Percentiles rank a stretch among this genome's conserved stretches.
Conservation (phyloP, 2,797 vertebrate genomes). For the Microctenopoma steveboyesi region DNA sequence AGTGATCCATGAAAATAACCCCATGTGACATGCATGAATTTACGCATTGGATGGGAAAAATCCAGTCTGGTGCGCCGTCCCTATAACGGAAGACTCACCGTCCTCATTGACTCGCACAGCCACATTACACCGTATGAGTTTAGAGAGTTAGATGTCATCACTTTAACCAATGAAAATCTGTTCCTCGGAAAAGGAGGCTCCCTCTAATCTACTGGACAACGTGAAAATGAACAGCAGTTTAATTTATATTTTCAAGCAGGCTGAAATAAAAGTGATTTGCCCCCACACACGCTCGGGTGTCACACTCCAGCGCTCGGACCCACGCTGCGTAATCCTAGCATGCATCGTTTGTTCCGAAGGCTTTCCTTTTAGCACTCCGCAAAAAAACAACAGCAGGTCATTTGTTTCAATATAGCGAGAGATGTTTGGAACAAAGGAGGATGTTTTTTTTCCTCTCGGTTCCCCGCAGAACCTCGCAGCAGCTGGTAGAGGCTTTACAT, state of each 20-base stretch:
- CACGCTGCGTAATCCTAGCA: slow-evolving; percentile 31
- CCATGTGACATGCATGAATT: slow-evolving; percentile 67
- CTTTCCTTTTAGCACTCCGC: slow-evolving; percentile 19
- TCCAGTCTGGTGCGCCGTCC: slow-evolving; percentile 24
- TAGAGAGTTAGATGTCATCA: slow-evolving; percentile 39
- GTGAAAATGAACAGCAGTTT: slow-evolving; percentile 46
- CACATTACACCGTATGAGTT: slow-evolving; percentile 17
- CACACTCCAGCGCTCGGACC: slow-evolving; percentile 36
- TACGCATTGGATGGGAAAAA: slow-evolving; percentile 32
- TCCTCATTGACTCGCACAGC: slow-evolving; percentile 28
- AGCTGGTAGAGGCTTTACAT: slow-evolving; percentile 43
- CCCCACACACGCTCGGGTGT: slow-evolving; percentile 4
- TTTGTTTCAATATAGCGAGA: slow-evolving; percentile 63
- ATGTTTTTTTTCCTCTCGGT: slow-evolving; percentile 14
- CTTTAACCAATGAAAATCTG: slow-evolving; percentile 44
- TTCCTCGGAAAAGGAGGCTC: slow-evolving; percentile 19
- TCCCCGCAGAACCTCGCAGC: slow-evolving; percentile 16
- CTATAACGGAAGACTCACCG: slow-evolving; percentile 26
- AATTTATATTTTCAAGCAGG: slow-evolving; percentile 32
- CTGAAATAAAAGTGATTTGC: slow-evolving; percentile 44
- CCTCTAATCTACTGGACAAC: slow-evolving; percentile 36
- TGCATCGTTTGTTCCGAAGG: slow-evolving; percentile 38
- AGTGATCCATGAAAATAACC: slow-evolving; percentile 61
- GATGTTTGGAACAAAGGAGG: slow-evolving; percentile 23
- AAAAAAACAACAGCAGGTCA: slow-evolving; percentile 46